Base-by-base conservation (phyloP, 2,888 invertebrate species). In the Tetropium fuscum region DNA sequence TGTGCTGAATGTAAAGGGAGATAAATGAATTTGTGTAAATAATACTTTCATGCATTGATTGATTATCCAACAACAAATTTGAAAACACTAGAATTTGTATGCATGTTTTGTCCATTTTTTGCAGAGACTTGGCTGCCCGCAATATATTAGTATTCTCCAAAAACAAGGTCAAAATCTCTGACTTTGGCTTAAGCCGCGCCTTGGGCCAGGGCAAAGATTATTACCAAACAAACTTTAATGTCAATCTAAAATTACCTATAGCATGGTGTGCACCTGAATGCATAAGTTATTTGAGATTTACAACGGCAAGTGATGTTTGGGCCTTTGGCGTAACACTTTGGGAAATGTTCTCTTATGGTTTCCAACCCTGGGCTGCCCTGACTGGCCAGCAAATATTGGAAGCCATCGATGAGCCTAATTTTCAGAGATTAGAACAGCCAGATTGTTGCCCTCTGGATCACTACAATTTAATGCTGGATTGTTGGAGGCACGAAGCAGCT, bases 231-330 rank as follows among this genome's bases (percentile, higher is more conserved):
- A 98, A 98, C 84, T 97, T 97, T 80, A 97, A 95, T 80, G 96
- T 97, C 27, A 97, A 97, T 84, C 87, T 98, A 60, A 98, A 98
- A 82, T 84, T 99, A 57, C 98, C 98, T 0, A 97, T 98, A 66
- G 98, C 98, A 2, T 98, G 98, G 98, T 98, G 98, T 84, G 98
- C 98, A 0, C 98, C 98, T 0, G 98, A 99, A 82, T 97, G 96
- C 79, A 98, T 99, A 71, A 93, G 95, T 69, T 98, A 94, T 80
- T 85, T 98, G 60, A 90, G 95, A 58, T 99, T 99, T 80, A 99
- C 98, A 1, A 94, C 96, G 4, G 91, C 97, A 3, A 96, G 96
- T 55, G 99, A 99, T 78, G 96, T 98, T 0, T 99, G 98, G 98
- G 96, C 98, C 0, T 99, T 92, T 80, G 98, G 95, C 2, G 82